Base-by-base conservation (phyloP, 2,888 invertebrate species). In the Nomada fabriciana region DNA sequence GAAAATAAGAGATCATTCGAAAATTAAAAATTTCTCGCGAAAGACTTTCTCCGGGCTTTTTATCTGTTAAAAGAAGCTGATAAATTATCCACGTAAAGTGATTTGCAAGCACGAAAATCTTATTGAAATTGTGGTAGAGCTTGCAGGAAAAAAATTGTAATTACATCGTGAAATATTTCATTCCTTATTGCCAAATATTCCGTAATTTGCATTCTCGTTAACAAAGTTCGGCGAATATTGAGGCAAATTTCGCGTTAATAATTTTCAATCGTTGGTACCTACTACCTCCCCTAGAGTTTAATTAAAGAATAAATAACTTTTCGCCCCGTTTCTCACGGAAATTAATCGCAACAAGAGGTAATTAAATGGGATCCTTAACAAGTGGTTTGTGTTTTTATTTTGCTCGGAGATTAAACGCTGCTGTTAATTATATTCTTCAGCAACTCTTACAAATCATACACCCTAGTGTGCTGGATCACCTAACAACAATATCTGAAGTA, bases 281-380 rank as follows among this genome's bases (percentile, higher is more conserved):
- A 20, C 29, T 9, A 13, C 13, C 61, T 47, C 9, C 47, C 2
- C 42, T 7, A 9, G 29, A n/a, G 29, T n/a, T 70, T 70, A 70
- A 70, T 76, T 53, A 70, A 55, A 43, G 57, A 77, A 73, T 65
- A 55, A 50, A 68, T 61, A 61, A 76, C 60, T 63, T 36, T 55
- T 42, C 68, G 50, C 55, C n/a, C 29, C 4, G 23, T 20, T 53
- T 60, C 60, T 36, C 23, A 1, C 29, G 25, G 18, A 20, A 55
- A 61, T 75, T 53, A 36, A 67, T 53, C 1, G 20, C 67, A 72
- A 47, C 63, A 64, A 61, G 53, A 15, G 18, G 20, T 74, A 75
- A 75, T 75, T 68, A 75, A 78, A 76, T 20, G 20, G 25, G 18
- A 25, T 36, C 64, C 42, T 36, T 55, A n/a, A 72, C 25, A 63